Evolutionary conservation across 2,888 invertebrate species (phyloP).

Genomic region (Nemoura dubitans): DNA sequence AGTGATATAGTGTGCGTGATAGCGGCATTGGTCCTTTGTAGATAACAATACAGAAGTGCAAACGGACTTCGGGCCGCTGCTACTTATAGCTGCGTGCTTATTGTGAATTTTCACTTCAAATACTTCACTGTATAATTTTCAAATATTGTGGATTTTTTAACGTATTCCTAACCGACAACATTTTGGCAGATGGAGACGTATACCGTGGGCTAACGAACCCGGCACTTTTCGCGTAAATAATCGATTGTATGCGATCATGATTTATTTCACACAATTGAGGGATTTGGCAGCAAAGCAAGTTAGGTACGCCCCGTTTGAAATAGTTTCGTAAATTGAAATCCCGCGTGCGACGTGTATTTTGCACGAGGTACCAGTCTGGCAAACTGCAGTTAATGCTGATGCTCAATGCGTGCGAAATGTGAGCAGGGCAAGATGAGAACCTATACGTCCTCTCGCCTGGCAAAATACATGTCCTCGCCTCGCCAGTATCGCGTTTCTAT

Average conservation of each 20-base stretch:
- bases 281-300: background rate
- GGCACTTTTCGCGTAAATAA: background rate
- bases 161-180: background rate
- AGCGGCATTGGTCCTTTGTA: background rate
- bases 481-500: background rate
- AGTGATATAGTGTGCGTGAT: background rate
- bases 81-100: background rate
- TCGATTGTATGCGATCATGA: background rate
- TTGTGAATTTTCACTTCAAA: background rate
- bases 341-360: background rate
- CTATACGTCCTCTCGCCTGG: too few relatives aligned
- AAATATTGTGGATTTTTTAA: background rate
- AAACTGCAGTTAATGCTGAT: too few relatives aligned
- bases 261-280: background rate
- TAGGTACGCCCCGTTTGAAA: background rate
- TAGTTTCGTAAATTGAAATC: background rate
- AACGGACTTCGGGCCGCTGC: background rate
- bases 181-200: background rate
- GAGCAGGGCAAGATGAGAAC: background rate
- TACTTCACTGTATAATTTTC: background rate
- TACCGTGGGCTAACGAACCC: background rate
- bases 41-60: slow-evolving; percentile 7
- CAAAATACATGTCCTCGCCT: background rate
- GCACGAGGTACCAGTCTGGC: too few relatives aligned
- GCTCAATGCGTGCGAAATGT: background rate